Conservation (phyloP, 1,140 invertebrate species). For the Battus philenor region DNA sequence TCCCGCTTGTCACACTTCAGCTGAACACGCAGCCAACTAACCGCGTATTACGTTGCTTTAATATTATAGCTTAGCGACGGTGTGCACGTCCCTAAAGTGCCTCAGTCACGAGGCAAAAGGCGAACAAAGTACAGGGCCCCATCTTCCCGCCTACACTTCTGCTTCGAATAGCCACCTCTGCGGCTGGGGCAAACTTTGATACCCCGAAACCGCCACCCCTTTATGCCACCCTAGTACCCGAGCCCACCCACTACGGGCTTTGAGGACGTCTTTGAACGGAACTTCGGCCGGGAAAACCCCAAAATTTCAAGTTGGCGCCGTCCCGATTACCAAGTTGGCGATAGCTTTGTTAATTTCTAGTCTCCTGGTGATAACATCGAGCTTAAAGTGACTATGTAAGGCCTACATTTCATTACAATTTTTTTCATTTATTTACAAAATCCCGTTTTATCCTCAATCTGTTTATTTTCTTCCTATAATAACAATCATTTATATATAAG, state of each 20-base stretch:
- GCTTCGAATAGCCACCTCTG: conserved; percentile 51
- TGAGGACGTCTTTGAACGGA: conserved; percentile 70
- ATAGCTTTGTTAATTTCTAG: conserved; percentile 69
- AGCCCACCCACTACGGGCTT: conserved; percentile 57
- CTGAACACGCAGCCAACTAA: conserved; percentile 29
- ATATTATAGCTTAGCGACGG: conserved; percentile 43
- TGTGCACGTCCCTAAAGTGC: conserved; percentile 69
- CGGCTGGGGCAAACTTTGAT: conserved; percentile 65
- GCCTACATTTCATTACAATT: neutral
- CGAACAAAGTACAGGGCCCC: conserved; percentile 56
- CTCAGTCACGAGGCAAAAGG: conserved; percentile 66
- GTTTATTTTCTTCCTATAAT: neutral
- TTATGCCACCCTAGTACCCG: conserved; percentile 56
- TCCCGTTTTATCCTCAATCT: no score
- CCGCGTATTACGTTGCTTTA: conserved; percentile 49
- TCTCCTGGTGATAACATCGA: conserved; percentile 35
- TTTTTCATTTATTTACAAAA: neutral
- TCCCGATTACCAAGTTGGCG: conserved; percentile 63
- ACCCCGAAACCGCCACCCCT: conserved; percentile 54
- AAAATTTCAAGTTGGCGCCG: conserved; percentile 61
- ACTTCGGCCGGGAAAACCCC: conserved; percentile 69
- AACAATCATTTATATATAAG: no score
- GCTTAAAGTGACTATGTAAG: conserved; percentile 12
- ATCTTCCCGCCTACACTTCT: conserved; percentile 52
- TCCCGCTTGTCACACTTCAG: neutral